phyloP scores from a whole-genome alignment of 2,113 vertebrate species.

The Xiphophorus hellerii region DNA sequence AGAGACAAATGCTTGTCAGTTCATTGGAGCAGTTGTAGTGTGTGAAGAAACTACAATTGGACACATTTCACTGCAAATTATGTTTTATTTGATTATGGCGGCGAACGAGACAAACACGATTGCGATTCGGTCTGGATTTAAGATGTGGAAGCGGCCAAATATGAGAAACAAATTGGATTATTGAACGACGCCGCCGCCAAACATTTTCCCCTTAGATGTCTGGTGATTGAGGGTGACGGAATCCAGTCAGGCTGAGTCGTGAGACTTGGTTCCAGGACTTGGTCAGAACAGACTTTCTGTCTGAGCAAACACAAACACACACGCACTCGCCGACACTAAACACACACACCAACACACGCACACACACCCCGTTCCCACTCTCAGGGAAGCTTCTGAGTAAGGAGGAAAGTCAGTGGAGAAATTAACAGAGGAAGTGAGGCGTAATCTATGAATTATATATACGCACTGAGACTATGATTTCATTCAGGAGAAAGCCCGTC shows the following conservation, averaged over 20 bases:
- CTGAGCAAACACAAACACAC: conserved; percentile 34
- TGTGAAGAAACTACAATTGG: conserved; percentile 11
- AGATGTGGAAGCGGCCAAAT: not conserved
- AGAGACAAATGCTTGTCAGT: conserved; percentile 55
- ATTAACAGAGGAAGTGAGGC: conserved; percentile 62
- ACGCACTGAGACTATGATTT: conserved; percentile 62
- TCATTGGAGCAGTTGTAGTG: conserved; percentile 20
- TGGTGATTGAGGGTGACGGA: conserved; percentile 38
- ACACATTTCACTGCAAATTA: not conserved
- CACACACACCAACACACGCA: not conserved
- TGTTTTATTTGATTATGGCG: conserved; percentile 1
- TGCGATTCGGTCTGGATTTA: not conserved
- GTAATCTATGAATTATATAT: conserved; percentile 72
- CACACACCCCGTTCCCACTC: conserved; percentile 43
- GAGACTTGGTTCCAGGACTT: conserved; percentile 12
- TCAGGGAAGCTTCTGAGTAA: conserved; percentile 30
- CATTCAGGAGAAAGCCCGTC: conserved; percentile 54
- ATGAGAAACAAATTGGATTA: conserved; percentile 15
- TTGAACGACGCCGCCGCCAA: not conserved
- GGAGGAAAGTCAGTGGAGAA: conserved; percentile 41
- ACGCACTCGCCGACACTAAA: conserved; percentile 15
- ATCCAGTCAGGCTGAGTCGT: conserved; percentile 54
- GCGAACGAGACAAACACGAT: not conserved
- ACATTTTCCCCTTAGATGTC: not conserved
- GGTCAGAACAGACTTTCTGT: conserved; percentile 58